phyloP scores from a whole-genome alignment of 2,888 invertebrate genomes.

The Acleris holmiana region DNA sequence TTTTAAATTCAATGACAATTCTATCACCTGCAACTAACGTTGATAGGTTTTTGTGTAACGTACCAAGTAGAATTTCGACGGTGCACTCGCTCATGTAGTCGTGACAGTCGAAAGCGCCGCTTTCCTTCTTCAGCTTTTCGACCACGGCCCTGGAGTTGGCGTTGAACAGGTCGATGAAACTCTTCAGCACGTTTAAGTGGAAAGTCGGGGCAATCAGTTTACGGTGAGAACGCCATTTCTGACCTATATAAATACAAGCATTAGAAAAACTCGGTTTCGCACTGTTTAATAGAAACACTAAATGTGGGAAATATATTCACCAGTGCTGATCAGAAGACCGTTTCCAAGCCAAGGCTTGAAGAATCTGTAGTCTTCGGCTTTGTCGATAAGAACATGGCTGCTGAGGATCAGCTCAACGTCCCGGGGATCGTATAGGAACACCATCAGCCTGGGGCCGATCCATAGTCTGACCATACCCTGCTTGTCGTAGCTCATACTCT shows the following conservation, averaged over 20 bases:
- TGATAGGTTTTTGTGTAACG: constrained; percentile 50
- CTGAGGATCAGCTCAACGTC: constrained; percentile 91
- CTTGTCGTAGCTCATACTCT: constrained; percentile 82
- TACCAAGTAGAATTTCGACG: constrained; percentile 91
- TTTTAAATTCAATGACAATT: not conserved
- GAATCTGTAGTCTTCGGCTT: constrained; percentile 90
- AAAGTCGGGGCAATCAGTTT: constrained; percentile 95
- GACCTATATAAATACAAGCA: constrained; percentile 76
- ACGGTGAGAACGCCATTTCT: constrained; percentile 93
- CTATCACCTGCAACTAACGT: too few relatives aligned
- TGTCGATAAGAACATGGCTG: constrained; percentile 92
- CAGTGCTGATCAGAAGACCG: constrained; percentile 91
- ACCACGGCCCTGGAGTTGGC: constrained; percentile 91
- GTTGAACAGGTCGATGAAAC: constrained; percentile 93
- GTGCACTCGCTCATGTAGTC: constrained; percentile 94
- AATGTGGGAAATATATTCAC: constrained; percentile 65
- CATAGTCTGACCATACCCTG: constrained; percentile 86
- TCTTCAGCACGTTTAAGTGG: constrained; percentile 94
- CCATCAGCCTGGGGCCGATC: constrained; percentile 90
- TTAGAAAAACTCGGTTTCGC: not conserved
- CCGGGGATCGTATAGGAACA: constrained; percentile 90
- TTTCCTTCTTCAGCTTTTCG: constrained; percentile 88
- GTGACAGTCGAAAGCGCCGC: constrained; percentile 90
- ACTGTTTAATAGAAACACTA: not conserved
- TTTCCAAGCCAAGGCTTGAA: constrained; percentile 94